Percentiles rank a stretch among this genome's conserved stretches.
Conservation (phyloP, 2,888 invertebrate species). For the Schizaphis graminum region DNA sequence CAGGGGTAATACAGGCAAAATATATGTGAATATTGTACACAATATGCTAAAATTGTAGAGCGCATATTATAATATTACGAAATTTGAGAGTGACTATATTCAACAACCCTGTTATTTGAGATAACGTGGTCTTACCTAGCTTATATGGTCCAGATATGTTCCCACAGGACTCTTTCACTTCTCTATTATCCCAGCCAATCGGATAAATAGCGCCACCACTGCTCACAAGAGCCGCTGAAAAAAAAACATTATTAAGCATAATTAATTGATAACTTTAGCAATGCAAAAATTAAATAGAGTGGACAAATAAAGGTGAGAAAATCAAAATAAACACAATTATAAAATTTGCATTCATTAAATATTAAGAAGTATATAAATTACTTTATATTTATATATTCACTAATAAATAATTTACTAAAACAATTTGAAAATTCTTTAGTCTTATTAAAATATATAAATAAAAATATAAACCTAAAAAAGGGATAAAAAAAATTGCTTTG, state of each 20-base stretch:
- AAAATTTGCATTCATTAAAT: neutral
- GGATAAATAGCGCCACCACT: slow-evolving; percentile 76
- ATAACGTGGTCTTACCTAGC: slow-evolving; percentile 72
- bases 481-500: neutral
- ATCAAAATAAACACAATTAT: neutral
- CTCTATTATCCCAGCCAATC: slow-evolving; percentile 77
- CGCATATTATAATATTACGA: neutral
- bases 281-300: neutral
- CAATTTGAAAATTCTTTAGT: neutral
- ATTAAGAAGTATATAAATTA: neutral
- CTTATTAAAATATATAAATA: neutral
- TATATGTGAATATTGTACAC: slow-evolving; percentile 10
- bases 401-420: neutral
- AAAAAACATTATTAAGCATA: slow-evolving; percentile 54
- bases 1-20: neutral
- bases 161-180: slow-evolving; percentile 77
- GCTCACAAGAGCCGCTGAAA: slow-evolving; percentile 75
- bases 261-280: neutral
- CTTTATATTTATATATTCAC: neutral
- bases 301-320: neutral
- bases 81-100: neutral
- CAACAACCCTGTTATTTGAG: neutral
- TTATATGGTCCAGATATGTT: slow-evolving; percentile 75
- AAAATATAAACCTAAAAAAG: neutral
- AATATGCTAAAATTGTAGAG: slow-evolving; percentile 19